Percentiles rank a stretch among this genome's conserved stretches.
Evolutionary conservation across 2,797 vertebrate genomes (phyloP).

Genomic region (Bucorvus abyssinicus): DNA sequence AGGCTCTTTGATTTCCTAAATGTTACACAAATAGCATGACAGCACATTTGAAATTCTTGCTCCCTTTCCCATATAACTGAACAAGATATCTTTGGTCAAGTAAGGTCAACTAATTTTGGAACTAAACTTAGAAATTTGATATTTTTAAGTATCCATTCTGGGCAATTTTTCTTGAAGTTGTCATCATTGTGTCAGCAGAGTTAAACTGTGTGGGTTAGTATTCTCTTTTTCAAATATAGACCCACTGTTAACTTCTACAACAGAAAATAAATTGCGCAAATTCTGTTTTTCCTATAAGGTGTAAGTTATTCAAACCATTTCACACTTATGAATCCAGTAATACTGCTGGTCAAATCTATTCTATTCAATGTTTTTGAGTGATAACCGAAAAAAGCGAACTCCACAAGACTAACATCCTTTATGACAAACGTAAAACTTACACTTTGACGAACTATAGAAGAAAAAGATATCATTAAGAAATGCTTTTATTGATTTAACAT

Average conservation of each 20-base stretch:
- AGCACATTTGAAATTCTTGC: neutral
- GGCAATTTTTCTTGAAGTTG: neutral
- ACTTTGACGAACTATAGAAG: neutral
- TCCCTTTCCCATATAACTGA: neutral
- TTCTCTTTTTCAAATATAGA: neutral
- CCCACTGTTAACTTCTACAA: neutral
- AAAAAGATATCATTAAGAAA: neutral
- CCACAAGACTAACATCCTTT: neutral
- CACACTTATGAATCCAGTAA: neutral
- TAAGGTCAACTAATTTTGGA: neutral
- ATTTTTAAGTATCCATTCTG: neutral
- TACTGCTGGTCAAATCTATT: neutral
- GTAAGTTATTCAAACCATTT: neutral
- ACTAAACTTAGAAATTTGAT: neutral
- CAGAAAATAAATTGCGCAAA: neutral
- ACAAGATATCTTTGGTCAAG: neutral
- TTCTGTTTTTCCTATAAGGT: neutral
- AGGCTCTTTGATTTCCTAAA: neutral
- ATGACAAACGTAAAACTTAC: neutral
- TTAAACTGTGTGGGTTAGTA: neutral
- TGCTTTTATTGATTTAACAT: neutral
- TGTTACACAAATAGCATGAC: neutral
- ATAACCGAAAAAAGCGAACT: neutral
- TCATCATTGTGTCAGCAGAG: neutral
- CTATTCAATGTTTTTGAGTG: neutral